Conservation (phyloP, 2,113 vertebrate genomes). For the Crotalus horridus region DNA sequence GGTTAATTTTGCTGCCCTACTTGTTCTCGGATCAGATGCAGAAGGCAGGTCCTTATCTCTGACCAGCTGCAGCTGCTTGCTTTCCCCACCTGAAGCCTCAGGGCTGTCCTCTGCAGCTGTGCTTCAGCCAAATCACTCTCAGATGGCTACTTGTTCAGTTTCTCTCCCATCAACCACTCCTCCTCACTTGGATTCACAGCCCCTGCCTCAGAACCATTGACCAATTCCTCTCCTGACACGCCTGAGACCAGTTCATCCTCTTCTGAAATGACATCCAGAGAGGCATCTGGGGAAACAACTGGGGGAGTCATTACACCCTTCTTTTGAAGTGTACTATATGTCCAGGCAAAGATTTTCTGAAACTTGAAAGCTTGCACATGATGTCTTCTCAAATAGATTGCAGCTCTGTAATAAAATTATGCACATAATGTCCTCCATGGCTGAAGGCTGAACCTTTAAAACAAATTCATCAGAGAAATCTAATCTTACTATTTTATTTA, state of each 20-base stretch:
- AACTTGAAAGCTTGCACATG: not conserved
- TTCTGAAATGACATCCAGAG: too few species aligned
- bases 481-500: conserved; percentile 6
- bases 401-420: conserved; percentile 8
- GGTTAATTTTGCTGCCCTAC: not conserved
- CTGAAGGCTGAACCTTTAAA: conserved; percentile 21
- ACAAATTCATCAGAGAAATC: conserved; percentile 38
- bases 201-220: not conserved
- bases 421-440: not conserved
- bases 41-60: not conserved
- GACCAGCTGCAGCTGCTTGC: not conserved
- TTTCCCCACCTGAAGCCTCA: not conserved
- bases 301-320: not conserved
- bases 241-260: not conserved
- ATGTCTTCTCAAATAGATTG: not conserved
- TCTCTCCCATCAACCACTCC: not conserved
- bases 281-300: too few species aligned
- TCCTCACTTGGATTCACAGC: not conserved
- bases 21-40: not conserved
- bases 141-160: not conserved
- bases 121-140: not conserved
- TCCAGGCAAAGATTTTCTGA: not conserved
- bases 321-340: not conserved
- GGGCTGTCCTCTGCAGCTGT: not conserved
- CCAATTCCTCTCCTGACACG: not conserved